A percentile compares a stretch with the other conserved stretches of the same genome.
Conservation (phyloP, 2,797 vertebrate genomes). For the Crenichthys baileyi region DNA sequence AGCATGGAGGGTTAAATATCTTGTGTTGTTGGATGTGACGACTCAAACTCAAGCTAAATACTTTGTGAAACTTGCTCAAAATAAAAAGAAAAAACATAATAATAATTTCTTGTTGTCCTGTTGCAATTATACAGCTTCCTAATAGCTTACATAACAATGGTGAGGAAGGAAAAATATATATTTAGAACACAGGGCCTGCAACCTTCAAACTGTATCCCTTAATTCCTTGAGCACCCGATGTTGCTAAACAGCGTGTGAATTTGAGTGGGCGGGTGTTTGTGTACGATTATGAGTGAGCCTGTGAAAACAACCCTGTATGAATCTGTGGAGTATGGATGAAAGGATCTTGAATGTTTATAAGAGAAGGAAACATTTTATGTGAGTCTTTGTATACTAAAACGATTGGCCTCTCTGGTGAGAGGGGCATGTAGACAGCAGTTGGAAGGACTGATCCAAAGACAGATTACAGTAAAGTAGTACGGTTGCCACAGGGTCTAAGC, state of each 20-base stretch:
- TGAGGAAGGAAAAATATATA: conserved; percentile 49
- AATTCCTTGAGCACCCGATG: conserved; percentile 53
- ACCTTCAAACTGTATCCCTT: conserved; percentile 59
- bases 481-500: conserved; percentile 52
- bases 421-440: conserved; percentile 51
- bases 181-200: conserved; percentile 56
- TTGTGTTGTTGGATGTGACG: conserved; percentile 12
- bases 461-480: conserved; percentile 66
- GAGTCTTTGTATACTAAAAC: conserved; percentile 51
- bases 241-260: conserved; percentile 61
- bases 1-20: background rate
- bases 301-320: conserved; percentile 51
- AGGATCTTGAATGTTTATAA: conserved; percentile 14
- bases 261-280: conserved; percentile 62
- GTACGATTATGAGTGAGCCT: conserved; percentile 51
- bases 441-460: conserved; percentile 58
- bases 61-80: background rate
- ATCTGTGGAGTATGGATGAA: conserved; percentile 38
- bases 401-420: conserved; percentile 51
- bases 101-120: background rate
- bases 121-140: background rate
- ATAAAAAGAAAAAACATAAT: background rate
- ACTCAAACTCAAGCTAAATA: background rate
- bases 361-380: background rate
- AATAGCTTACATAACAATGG: conserved; percentile 57